phyloP scores from a whole-genome alignment of 2,888 invertebrate species.

The Apomyelois bistriatella region DNA sequence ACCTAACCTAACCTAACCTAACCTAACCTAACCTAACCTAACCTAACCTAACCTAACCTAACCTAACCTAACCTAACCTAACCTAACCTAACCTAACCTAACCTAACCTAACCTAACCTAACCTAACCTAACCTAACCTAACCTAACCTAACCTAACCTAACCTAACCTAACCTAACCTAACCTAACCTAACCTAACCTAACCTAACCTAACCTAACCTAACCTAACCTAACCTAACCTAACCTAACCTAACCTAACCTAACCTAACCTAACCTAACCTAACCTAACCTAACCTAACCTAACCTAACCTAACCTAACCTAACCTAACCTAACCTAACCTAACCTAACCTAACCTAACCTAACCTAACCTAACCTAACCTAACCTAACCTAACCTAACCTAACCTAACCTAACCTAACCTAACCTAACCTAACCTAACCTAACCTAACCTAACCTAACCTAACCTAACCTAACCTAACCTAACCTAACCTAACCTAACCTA shows the following conservation, averaged over 20 bases:
- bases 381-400: conserved; percentile 22
- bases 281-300: conserved; percentile 23
- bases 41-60: conserved; percentile 26
- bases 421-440: conserved; percentile 26
- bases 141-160: conserved; percentile 23
- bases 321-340: conserved; percentile 23
- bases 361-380: conserved; percentile 21
- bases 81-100: conserved; percentile 24
- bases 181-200: conserved; percentile 21
- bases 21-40: conserved; percentile 25
- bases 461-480: conserved; percentile 26
- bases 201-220: conserved; percentile 18
- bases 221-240: conserved; percentile 23
- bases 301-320: conserved; percentile 23
- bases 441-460: conserved; percentile 27
- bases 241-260: conserved; percentile 26
- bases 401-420: conserved; percentile 22
- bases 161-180: conserved; percentile 22
- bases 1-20: conserved; percentile 23
- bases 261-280: conserved; percentile 24
- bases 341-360: conserved; percentile 25
- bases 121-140: conserved; percentile 28
- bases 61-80: conserved; percentile 26
- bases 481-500: conserved; percentile 27
- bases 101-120: conserved; percentile 25